Base-by-base conservation (phyloP, 30 jellyfish, hydroid and myxozoan genomes). In the Hydractinia symbiolongicarpus region DNA sequence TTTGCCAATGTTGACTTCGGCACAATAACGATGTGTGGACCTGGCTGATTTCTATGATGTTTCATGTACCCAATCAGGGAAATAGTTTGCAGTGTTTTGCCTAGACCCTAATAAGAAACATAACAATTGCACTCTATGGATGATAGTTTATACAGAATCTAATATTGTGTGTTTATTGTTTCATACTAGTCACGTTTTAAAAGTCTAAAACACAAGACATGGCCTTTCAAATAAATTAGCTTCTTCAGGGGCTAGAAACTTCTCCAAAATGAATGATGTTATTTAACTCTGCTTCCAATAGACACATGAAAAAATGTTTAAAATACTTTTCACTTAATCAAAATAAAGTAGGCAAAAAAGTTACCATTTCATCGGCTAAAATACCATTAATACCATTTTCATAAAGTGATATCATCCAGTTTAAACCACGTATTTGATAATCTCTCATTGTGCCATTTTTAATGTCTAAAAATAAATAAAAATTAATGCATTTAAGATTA, bases 311-410 rank as follows among this genome's bases (percentile, higher is more conserved):
- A n/a, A n/a, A 30, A 30, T 30, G 44, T 30, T 30, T 2, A 30
- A 30, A 30, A 30, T 30, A 30, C 44, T 30, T 30, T 30, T 30
- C 2, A 30, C 44, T 30, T 0, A 30, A 30, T 30, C 44, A 2
- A 30, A 1, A 30, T 30, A 30, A 30, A 2, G 44, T 30, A 30
- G 2, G 44, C 44, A 30, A 30, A 30, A 30, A 30, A 30, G 44
- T 14, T 81, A 91, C 98, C 98, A 94, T 94, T 88, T 94, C 99
- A 89, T 94, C 99, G 55, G 99, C 99, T 11, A 94, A 85, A 53
- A 94, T 94, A 17, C 99, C 99, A 89, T 94, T 94, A 64, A 94
- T 94, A 10, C 99, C 99, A 89, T 94, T 94, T 56, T 94, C 96
- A 82, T 88, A 94, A 21, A 94, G 88, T 9, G 97, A 88, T 69